A percentile compares a stretch with the other conserved stretches of the same genome.
phyloP scores from a whole-genome alignment of 2,113 vertebrate genomes.

The Rallus limicola region DNA sequence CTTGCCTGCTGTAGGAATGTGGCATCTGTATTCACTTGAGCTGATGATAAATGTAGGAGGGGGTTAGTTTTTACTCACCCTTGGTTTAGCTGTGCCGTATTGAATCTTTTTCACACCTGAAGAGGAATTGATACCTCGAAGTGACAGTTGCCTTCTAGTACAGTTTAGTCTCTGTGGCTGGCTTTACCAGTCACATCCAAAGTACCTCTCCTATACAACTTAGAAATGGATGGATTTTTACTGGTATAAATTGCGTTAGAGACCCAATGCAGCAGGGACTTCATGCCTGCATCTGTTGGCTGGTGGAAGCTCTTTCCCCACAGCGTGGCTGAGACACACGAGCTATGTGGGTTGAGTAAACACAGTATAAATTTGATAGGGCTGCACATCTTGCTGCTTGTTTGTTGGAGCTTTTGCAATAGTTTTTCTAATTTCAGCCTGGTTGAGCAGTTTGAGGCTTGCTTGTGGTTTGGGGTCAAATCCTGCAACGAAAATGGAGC shows the following conservation, averaged over 20 bases:
- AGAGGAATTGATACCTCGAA: background rate
- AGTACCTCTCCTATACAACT: background rate
- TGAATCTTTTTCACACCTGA: background rate
- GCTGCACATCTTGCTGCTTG: background rate
- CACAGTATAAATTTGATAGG: background rate
- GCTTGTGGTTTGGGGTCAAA: background rate
- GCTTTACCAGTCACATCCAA: background rate
- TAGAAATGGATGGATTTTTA: background rate
- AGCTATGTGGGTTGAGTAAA: background rate
- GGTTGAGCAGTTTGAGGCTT: background rate
- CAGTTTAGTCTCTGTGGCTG: background rate
- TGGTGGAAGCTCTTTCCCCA: background rate
- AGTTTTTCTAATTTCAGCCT: background rate
- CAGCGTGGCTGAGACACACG: background rate
- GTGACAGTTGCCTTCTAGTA: background rate
- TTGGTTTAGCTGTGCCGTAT: background rate
- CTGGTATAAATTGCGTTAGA: background rate
- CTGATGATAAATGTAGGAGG: background rate
- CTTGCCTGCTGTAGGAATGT: background rate
- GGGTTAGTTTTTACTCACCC: background rate
- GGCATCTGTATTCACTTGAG: background rate
- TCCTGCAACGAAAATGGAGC: background rate
- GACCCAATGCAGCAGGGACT: background rate
- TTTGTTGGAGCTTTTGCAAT: background rate
- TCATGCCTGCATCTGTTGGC: background rate